Conservation (phyloP, 2,888 invertebrate species). For the Brachycybe producta region DNA sequence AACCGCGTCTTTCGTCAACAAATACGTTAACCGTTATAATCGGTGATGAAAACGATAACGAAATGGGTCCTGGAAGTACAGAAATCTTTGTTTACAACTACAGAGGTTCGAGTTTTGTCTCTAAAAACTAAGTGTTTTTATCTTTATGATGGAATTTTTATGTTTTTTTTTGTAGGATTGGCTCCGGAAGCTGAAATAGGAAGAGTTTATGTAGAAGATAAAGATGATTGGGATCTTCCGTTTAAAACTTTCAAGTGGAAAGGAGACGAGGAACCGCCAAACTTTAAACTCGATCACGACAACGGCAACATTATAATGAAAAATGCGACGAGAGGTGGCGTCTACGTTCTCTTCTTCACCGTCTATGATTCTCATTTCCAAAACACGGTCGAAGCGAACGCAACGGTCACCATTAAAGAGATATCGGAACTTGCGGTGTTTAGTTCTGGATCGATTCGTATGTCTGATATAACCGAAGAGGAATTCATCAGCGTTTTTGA, state of each 20-base stretch:
- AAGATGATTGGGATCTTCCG: conserved; percentile 90
- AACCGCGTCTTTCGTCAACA: conserved; percentile 56
- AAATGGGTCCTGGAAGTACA: conserved; percentile 74
- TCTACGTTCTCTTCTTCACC: conserved; percentile 56
- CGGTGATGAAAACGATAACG: conserved; percentile 87
- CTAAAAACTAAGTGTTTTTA: background rate
- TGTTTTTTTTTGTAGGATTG: conserved; percentile 8
- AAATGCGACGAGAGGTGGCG: conserved; percentile 57
- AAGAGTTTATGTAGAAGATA: conserved; percentile 80
- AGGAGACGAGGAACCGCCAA: conserved; percentile 39
- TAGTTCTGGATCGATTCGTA: conserved; percentile 81
- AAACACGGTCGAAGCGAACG: conserved; percentile 58
- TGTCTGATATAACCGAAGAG: conserved; percentile 66
- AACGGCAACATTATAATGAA: conserved; percentile 82
- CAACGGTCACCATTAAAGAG: conserved; percentile 71
- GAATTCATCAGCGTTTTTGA: conserved; percentile 51
- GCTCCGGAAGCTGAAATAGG: conserved; percentile 71
- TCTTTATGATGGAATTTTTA: too few relatives aligned
- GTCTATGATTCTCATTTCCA: conserved; percentile 32
- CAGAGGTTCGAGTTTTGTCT: conserved; percentile 50
- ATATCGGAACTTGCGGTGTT: conserved; percentile 83
- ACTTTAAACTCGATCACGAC: conserved; percentile 57
- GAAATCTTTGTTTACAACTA: conserved; percentile 91
- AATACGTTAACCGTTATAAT: conserved; percentile 78
- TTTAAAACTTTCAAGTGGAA: conserved; percentile 78